A percentile compares a stretch with the other conserved stretches of the same genome.
These are phyloP conservation scores for Micromussa lordhowensis DNA, from an alignment of 92 coral and sea anemone species.

Conservation along the genomic window DNA sequence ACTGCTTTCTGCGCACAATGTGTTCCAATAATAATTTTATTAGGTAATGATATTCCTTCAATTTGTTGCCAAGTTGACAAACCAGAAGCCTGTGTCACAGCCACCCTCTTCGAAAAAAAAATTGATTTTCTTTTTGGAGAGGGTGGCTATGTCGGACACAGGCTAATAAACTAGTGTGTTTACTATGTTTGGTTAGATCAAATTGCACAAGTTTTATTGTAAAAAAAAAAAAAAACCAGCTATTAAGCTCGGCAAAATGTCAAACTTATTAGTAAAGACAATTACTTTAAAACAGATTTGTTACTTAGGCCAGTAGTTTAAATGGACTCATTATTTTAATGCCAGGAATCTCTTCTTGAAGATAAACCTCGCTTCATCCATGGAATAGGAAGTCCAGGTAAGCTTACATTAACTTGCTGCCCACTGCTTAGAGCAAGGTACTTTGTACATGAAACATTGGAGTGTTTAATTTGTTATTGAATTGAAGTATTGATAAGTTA, in stretches of 20 bases:
- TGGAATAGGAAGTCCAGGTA: slow-evolving; percentile 84
- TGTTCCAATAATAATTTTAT: too few species aligned
- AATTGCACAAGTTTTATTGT: not conserved
- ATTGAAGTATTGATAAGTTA: not conserved
- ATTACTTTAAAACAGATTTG: not conserved
- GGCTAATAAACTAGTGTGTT: too few species aligned
- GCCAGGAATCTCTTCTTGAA: slow-evolving; percentile 65
- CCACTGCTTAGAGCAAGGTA: not conserved
- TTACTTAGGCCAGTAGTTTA: not conserved
- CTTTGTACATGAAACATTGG: not conserved
- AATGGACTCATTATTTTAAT: not conserved
- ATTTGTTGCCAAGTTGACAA: too few species aligned
- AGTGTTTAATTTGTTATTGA: not conserved
- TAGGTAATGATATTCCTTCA: too few species aligned
- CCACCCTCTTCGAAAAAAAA: too few species aligned
- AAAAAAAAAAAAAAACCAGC: too few species aligned
- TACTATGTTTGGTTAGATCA: too few species aligned
- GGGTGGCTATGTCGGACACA: too few species aligned
- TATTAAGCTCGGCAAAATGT: not conserved
- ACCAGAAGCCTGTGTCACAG: too few species aligned
- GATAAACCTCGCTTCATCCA: slow-evolving; percentile 72
- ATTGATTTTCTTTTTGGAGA: too few species aligned
- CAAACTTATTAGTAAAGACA: not conserved
- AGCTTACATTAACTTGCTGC: not conserved
- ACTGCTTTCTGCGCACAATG: too few species aligned